Evolutionary conservation across 1,140 invertebrate species (phyloP).

Genomic region (Musca vetustissima): DNA sequence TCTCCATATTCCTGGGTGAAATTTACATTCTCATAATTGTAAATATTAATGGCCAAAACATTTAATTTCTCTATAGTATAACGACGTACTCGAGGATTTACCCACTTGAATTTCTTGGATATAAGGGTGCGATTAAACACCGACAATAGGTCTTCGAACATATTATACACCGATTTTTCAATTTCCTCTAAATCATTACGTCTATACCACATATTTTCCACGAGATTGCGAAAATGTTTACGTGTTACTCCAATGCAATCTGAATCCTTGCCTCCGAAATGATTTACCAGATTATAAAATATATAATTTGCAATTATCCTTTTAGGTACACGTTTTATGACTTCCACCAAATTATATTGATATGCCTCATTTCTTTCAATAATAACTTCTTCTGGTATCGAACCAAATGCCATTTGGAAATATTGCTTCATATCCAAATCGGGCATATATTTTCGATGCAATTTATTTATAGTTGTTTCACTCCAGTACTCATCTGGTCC

Average conservation of each 20-base stretch:
- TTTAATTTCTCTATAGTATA: slow-evolving; percentile 42
- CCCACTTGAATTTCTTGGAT: slow-evolving; percentile 46
- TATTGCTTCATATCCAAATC: not conserved
- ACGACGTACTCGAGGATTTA: slow-evolving; percentile 36
- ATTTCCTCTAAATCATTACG: slow-evolving; percentile 30
- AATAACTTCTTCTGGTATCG: slow-evolving; percentile 33
- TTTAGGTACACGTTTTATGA: slow-evolving; percentile 19
- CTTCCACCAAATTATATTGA: slow-evolving; percentile 19
- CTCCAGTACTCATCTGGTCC: no score
- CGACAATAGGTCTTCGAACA: slow-evolving; percentile 38
- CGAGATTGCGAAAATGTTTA: slow-evolving; percentile 38
- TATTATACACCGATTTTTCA: slow-evolving; percentile 35
- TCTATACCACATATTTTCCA: slow-evolving; percentile 39
- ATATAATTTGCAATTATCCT: not conserved
- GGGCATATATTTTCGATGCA: no score
- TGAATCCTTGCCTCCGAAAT: slow-evolving; percentile 11
- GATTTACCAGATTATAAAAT: slow-evolving; percentile 35
- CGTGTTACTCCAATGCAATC: slow-evolving; percentile 35
- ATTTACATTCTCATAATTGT: slow-evolving; percentile 39
- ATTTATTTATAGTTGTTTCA: no score
- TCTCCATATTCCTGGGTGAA: slow-evolving; percentile 35
- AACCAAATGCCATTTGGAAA: not conserved
- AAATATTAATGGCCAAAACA: slow-evolving; percentile 39
- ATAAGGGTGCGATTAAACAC: slow-evolving; percentile 36
- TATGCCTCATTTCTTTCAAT: slow-evolving; percentile 27